phyloP scores from a whole-genome alignment of 2,888 invertebrate genomes.

The Hanleya hanleyi region DNA sequence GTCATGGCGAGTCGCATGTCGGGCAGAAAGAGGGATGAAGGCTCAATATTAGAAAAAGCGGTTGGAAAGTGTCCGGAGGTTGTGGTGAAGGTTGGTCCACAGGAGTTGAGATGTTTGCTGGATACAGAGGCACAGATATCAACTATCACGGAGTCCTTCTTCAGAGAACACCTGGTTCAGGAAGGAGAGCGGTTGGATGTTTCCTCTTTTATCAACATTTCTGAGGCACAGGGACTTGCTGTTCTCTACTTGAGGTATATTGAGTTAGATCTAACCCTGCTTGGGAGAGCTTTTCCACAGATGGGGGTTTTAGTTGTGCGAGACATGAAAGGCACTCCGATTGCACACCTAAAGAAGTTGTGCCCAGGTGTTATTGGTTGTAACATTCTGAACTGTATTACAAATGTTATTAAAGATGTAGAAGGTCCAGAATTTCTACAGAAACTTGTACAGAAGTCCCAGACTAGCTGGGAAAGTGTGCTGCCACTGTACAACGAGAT shows the following conservation, averaged over 20 bases:
- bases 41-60: too few relatives aligned
- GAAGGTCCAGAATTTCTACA: too few relatives aligned
- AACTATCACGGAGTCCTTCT: not conserved
- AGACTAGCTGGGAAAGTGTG: too few relatives aligned
- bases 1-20: too few relatives aligned
- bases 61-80: too few relatives aligned
- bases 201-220: not conserved
- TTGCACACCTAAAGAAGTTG: conserved; percentile 7
- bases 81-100: too few relatives aligned
- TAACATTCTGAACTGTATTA: conserved; percentile 16
- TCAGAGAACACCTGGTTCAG: not conserved
- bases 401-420: not conserved
- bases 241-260: conserved; percentile 19
- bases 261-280: conserved; percentile 12
- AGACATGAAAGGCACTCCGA: conserved; percentile 1
- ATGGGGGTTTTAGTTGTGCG: conserved; percentile 25
- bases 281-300: conserved; percentile 5
- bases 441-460: too few relatives aligned
- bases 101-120: not conserved
- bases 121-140: conserved; percentile 1
- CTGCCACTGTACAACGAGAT: too few relatives aligned
- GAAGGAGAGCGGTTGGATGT: not conserved
- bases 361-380: conserved; percentile 28
- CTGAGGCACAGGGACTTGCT: not conserved
- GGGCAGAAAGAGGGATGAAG: too few relatives aligned